A percentile compares a stretch with the other conserved stretches of the same genome.
Evolutionary conservation across 2,113 vertebrate genomes (phyloP).

Genomic region (Brachypodius melanocephalos): DNA sequence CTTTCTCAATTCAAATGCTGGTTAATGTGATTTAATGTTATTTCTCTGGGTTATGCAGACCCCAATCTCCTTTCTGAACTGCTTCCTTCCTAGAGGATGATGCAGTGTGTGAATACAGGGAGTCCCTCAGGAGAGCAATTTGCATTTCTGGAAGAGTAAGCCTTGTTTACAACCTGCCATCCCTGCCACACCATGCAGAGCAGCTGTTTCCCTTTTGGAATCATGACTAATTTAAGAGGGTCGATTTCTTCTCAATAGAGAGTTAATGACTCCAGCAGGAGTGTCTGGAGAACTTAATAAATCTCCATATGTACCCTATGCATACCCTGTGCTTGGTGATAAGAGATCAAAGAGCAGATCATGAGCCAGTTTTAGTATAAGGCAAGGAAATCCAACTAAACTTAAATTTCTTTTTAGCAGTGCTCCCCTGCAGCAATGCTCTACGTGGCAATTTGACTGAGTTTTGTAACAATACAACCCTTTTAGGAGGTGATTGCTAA

Average conservation of each 20-base stretch:
- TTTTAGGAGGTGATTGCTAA: neutral
- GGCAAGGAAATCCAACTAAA: neutral
- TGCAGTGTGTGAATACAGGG: neutral
- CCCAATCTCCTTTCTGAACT: neutral
- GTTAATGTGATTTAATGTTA: neutral
- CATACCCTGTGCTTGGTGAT: neutral
- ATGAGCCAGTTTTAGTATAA: neutral
- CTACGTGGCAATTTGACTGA: neutral
- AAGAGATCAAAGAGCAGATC: neutral
- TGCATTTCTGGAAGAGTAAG: slow-evolving; percentile 16
- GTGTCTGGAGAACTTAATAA: neutral
- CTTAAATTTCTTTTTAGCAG: neutral
- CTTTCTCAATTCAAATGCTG: neutral
- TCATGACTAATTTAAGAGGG: neutral
- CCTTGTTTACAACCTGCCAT: neutral
- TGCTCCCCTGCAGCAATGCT: neutral
- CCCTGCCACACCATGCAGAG: neutral
- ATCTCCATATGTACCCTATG: neutral
- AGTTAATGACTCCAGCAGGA: slow-evolving; percentile 3
- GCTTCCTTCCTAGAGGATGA: neutral
- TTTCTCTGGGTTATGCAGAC: neutral
- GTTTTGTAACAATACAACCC: neutral
- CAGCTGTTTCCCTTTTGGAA: slow-evolving; percentile 53
- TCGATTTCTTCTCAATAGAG: slow-evolving; percentile 15
- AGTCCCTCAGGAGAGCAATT: neutral